These are phyloP conservation scores for Ruditapes philippinarum DNA, from an alignment of 1,140 invertebrate genomes.

Conservation along the genomic window DNA sequence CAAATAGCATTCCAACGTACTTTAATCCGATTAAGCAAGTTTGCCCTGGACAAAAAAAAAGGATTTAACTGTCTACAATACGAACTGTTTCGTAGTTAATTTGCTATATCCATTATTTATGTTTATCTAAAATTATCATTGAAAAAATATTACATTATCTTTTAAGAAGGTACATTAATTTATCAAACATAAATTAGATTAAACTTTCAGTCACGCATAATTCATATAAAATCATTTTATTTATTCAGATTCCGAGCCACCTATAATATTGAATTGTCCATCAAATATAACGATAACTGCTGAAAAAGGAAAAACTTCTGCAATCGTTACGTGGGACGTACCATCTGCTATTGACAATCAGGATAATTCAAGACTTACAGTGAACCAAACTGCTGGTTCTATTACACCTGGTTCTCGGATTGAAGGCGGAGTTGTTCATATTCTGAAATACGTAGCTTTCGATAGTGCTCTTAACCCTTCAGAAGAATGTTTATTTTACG, in stretches of 20 bases:
- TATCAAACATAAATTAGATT: too few species aligned
- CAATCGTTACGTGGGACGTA: background rate
- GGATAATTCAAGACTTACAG: background rate
- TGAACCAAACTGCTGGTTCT: background rate
- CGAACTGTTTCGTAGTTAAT: too few species aligned
- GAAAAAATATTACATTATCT: too few species aligned
- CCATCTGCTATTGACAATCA: background rate
- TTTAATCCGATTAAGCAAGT: too few species aligned
- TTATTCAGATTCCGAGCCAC: background rate
- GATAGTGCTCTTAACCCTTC: background rate
- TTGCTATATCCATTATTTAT: background rate
- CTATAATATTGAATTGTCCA: background rate
- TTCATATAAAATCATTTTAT: too few species aligned
- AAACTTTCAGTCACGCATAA: too few species aligned
- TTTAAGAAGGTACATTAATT: background rate
- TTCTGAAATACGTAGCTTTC: background rate
- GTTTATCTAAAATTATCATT: background rate
- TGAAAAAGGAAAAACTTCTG: background rate
- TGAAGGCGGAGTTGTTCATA: background rate
- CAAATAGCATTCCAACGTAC: too few species aligned
- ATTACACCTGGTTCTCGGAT: background rate
- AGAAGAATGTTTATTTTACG: slow-evolving; percentile 7
- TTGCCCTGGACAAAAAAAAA: too few species aligned
- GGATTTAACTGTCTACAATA: too few species aligned
- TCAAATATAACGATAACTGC: background rate